Evolutionary conservation across 92 coral and sea anemone species (phyloP).

Genomic region (Micromussa lordhowensis): DNA sequence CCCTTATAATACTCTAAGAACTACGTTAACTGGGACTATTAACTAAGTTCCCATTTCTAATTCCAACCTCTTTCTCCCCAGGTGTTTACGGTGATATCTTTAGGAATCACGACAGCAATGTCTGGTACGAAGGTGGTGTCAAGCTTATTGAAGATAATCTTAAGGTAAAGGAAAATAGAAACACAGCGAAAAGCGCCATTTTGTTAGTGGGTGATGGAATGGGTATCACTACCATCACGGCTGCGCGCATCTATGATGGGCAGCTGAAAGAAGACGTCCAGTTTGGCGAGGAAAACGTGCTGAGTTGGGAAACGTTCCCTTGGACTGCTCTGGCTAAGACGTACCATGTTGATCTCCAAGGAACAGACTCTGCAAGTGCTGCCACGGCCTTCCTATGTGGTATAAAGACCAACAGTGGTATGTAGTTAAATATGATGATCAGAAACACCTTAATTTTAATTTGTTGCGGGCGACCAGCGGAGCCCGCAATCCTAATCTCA

Average conservation of each 20-base stretch:
- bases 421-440: not conserved
- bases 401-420: conserved; percentile 75
- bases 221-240: conserved; percentile 51
- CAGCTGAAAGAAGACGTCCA: conserved; percentile 28
- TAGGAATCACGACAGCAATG: conserved; percentile 54
- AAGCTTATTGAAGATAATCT: conserved; percentile 54
- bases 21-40: too few species aligned
- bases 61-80: not conserved
- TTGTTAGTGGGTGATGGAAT: conserved; percentile 73
- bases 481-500: too few species aligned
- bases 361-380: conserved; percentile 81
- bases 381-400: conserved; percentile 82
- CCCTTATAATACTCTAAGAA: too few species aligned
- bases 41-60: not conserved
- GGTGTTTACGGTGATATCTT: conserved; percentile 36
- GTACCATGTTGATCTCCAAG: conserved; percentile 68
- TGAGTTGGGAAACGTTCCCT: conserved; percentile 80
- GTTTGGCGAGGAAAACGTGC: conserved; percentile 72
- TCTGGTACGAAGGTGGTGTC: conserved; percentile 70
- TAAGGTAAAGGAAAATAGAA: conserved; percentile 44
- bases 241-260: conserved; percentile 55
- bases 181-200: conserved; percentile 74
- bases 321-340: conserved; percentile 73
- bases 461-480: too few species aligned
- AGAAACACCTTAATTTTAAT: not conserved